Conservation (phyloP, 2,113 vertebrate genomes). For the Actinemys pallida region DNA sequence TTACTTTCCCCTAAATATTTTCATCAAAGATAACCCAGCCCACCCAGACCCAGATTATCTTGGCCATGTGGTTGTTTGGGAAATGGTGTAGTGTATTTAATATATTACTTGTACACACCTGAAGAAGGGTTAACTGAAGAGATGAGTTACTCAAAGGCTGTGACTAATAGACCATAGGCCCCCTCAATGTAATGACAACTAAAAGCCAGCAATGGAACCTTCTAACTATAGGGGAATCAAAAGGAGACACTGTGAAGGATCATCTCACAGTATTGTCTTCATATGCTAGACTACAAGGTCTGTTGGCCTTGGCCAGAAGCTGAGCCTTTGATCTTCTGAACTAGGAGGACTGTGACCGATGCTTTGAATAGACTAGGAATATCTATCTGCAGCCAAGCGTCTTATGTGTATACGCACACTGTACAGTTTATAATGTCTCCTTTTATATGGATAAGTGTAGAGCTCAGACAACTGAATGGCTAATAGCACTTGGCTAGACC, state of each 20-base stretch:
- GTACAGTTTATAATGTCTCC: background rate
- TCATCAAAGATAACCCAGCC: background rate
- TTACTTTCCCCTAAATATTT: background rate
- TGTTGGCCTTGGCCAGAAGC: background rate
- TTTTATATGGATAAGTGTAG: background rate
- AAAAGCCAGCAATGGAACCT: background rate
- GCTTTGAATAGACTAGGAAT: background rate
- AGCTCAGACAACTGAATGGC: background rate
- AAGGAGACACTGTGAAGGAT: background rate
- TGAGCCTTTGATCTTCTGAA: background rate
- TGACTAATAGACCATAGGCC: background rate
- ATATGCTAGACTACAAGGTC: background rate
- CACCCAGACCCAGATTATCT: background rate
- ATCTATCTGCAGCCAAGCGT: background rate
- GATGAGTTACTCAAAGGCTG: background rate
- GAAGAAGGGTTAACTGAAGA: background rate
- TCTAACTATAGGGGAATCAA: background rate
- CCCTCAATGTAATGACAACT: background rate
- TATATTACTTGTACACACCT: accelerated
- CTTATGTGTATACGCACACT: accelerated
- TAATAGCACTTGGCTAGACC: background rate
- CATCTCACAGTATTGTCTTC: background rate
- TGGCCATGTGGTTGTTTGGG: background rate
- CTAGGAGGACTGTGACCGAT: background rate
- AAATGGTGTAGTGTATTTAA: background rate